A percentile compares a stretch with the other conserved stretches of the same genome.
These are phyloP conservation scores for Rhodeus uyekii DNA, from an alignment of 2,797 vertebrate species.

Conservation along the genomic window DNA sequence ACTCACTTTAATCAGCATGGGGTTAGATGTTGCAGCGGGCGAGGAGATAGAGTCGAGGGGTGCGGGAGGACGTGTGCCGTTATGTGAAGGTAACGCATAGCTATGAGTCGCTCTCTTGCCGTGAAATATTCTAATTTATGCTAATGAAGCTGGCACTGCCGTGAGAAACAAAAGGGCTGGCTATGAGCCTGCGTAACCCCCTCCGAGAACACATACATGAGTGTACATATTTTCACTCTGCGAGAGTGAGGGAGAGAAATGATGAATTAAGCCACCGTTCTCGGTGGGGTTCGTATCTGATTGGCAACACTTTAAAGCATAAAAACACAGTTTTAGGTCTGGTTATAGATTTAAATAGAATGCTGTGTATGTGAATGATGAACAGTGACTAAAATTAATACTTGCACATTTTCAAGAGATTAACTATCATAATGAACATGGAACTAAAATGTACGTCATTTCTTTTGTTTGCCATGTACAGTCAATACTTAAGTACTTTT, in stretches of 20 bases:
- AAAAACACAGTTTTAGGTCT: slow-evolving; percentile 48
- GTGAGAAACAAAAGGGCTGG: slow-evolving; percentile 79
- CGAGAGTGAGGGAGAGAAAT: slow-evolving; percentile 58
- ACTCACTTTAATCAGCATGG: slow-evolving; percentile 80
- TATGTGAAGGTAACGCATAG: slow-evolving; percentile 78
- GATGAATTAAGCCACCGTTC: slow-evolving; percentile 74
- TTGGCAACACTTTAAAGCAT: slow-evolving; percentile 15
- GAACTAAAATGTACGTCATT: not conserved
- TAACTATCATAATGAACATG: not conserved
- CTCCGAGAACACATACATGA: slow-evolving; percentile 63
- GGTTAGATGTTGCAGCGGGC: slow-evolving; percentile 38
- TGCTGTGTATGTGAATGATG: not conserved
- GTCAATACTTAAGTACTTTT: not conserved
- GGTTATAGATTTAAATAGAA: slow-evolving; percentile 3
- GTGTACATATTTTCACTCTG: slow-evolving; percentile 53
- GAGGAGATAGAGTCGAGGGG: slow-evolving; percentile 55
- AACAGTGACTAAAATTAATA: not conserved
- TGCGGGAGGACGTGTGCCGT: slow-evolving; percentile 66
- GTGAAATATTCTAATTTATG: slow-evolving; percentile 83
- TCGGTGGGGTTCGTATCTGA: slow-evolving; percentile 43
- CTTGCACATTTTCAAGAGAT: not conserved
- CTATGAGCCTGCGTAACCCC: slow-evolving; percentile 76
- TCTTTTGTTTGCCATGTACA: not conserved
- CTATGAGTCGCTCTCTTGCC: slow-evolving; percentile 75
- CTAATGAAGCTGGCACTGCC: slow-evolving; percentile 78